Conservation (phyloP, 2,113 vertebrate species). For the Brachyhypopomus gauderio region DNA sequence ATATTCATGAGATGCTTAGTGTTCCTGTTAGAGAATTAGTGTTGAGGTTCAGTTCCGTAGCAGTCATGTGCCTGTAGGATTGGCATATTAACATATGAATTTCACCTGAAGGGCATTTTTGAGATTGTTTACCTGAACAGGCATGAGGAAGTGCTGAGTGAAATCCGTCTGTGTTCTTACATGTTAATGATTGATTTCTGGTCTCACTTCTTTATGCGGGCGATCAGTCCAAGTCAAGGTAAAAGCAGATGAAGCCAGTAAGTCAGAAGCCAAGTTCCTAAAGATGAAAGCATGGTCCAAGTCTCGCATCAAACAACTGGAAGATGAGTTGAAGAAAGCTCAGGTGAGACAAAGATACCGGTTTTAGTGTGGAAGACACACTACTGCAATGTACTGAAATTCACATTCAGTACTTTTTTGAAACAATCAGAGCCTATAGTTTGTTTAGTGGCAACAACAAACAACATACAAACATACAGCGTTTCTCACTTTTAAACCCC, state of each 20-base stretch:
- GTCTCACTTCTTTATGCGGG: background rate
- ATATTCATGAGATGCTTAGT: too few relatives aligned
- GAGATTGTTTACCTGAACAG: background rate
- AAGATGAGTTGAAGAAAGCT: conserved; percentile 84
- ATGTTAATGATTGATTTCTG: background rate
- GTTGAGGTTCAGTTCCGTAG: too few relatives aligned
- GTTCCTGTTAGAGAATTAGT: too few relatives aligned
- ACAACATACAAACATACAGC: background rate
- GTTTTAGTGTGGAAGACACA: too few relatives aligned
- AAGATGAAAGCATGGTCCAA: conserved; percentile 93
- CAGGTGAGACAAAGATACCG: conserved; percentile 58
- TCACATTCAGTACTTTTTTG: background rate
- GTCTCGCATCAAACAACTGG: conserved; percentile 82
- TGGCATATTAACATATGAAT: too few relatives aligned
- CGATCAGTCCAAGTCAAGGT: conserved; percentile 78
- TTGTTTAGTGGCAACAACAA: background rate
- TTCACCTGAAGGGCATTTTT: too few relatives aligned
- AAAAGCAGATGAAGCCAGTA: conserved; percentile 83
- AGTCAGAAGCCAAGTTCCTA: conserved; percentile 87
- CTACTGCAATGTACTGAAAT: background rate
- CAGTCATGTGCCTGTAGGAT: too few relatives aligned
- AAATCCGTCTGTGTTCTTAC: background rate
- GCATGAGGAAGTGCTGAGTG: too few relatives aligned
- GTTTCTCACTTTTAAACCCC: background rate
- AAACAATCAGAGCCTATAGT: too few relatives aligned